phyloP scores from a whole-genome alignment of 2,113 vertebrate genomes.

The Vulpes ferrilata region DNA sequence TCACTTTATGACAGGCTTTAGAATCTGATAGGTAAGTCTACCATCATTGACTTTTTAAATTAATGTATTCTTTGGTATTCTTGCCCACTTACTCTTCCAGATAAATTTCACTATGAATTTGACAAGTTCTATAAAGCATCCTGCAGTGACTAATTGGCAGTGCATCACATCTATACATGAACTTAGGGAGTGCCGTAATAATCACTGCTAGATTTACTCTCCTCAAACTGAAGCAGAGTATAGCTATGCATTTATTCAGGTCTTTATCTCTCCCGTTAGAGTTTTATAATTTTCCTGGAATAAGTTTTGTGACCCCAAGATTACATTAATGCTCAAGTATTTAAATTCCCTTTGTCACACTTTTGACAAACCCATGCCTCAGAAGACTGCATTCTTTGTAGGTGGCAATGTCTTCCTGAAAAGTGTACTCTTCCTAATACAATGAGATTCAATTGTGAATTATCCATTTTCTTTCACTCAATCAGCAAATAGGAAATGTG shows the following conservation, averaged over 20 bases:
- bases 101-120: constrained; percentile 56
- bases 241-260: constrained; percentile 3
- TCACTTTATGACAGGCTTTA: constrained; percentile 45
- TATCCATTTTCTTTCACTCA: constrained; percentile 60
- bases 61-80: constrained; percentile 7
- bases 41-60: background rate
- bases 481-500: constrained; percentile 9
- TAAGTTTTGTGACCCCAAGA: constrained; percentile 22
- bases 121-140: constrained; percentile 48
- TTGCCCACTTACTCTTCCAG: constrained; percentile 23
- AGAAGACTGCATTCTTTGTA: constrained; percentile 47
- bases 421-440: constrained; percentile 23
- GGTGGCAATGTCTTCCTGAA: constrained; percentile 3
- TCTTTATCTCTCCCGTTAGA: constrained; percentile 58
- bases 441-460: constrained; percentile 45
- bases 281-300: constrained; percentile 52
- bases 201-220: constrained; percentile 42
- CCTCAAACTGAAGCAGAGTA: constrained; percentile 46
- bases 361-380: constrained; percentile 48
- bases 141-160: background rate
- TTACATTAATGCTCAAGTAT: constrained; percentile 46
- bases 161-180: constrained; percentile 35
- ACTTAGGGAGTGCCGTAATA: constrained; percentile 50
- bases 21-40: constrained; percentile 31
- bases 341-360: constrained; percentile 15